Conservation (phyloP, 2,113 vertebrate genomes). For the Genyomyrus donnyi region DNA sequence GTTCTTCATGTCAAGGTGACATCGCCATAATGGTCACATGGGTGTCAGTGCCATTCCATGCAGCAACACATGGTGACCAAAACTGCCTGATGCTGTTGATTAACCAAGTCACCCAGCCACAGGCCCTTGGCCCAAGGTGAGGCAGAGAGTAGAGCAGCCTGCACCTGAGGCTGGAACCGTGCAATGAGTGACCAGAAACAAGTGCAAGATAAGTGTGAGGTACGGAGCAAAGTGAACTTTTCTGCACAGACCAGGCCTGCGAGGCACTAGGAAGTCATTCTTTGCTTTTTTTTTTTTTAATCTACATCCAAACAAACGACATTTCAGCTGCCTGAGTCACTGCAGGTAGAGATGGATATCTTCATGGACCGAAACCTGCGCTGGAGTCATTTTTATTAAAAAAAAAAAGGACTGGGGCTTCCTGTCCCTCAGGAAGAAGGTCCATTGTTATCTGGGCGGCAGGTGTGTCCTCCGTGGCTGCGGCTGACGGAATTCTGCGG, state of each 20-base stretch:
- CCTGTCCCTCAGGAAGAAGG: slow-evolving; percentile 57
- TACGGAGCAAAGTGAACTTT: background rate
- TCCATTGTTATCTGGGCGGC: slow-evolving; percentile 56
- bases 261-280: background rate
- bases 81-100: background rate
- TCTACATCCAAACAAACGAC: background rate
- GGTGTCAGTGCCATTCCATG: background rate
- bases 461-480: slow-evolving; percentile 57
- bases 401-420: slow-evolving; percentile 28
- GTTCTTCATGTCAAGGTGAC: background rate
- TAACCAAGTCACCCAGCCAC: background rate
- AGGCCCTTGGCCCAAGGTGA: background rate
- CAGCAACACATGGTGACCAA: background rate
- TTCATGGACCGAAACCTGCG: background rate
- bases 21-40: background rate
- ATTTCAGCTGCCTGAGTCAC: background rate
- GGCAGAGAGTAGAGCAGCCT: background rate
- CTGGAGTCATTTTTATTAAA: background rate
- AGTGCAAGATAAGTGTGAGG: background rate
- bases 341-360: background rate
- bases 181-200: background rate
- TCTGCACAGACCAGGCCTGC: background rate
- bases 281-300: background rate
- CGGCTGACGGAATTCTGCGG: background rate
- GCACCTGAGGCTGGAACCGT: background rate